Evolutionary conservation across 2,797 vertebrate species (phyloP).

Genomic region (Knipowitschia caucasica): DNA sequence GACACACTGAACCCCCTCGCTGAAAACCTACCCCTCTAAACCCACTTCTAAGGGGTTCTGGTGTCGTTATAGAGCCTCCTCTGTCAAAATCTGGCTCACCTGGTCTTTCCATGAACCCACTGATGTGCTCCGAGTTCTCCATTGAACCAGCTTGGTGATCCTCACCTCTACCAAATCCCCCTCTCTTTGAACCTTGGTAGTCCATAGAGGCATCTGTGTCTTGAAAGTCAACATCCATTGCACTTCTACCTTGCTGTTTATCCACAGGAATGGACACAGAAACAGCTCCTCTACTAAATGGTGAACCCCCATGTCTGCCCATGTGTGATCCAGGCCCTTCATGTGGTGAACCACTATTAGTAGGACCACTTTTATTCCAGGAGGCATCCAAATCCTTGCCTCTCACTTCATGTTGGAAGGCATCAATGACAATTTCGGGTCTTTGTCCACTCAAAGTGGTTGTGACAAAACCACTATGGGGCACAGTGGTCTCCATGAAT

Average conservation of each 20-base stretch:
- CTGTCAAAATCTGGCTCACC: slow-evolving; percentile 26
- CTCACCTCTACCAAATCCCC: slow-evolving; percentile 21
- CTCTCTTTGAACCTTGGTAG: neutral
- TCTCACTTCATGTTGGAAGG: neutral
- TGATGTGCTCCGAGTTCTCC: neutral
- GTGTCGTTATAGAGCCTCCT: neutral
- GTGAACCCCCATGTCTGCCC: slow-evolving; percentile 13
- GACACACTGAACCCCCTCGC: slow-evolving; percentile 2
- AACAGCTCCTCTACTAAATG: slow-evolving; percentile 11
- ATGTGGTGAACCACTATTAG: slow-evolving; percentile 8
- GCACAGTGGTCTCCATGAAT: neutral
- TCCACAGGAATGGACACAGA: slow-evolving; percentile 7
- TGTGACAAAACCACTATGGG: neutral
- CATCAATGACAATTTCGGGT: neutral
- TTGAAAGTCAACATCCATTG: slow-evolving; percentile 12
- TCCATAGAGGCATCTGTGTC: slow-evolving; percentile 3
- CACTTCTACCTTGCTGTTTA: neutral
- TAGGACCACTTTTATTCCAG: neutral
- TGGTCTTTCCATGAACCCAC: slow-evolving; percentile 4
- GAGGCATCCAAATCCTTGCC: slow-evolving; percentile 1
- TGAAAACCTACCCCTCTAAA: slow-evolving; percentile 21
- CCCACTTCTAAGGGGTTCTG: slow-evolving; percentile 16
- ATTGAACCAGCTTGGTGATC: slow-evolving; percentile 4
- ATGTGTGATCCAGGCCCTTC: neutral
- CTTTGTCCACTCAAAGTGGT: slow-evolving; percentile 2